Evolutionary conservation across 2,888 invertebrate species (phyloP).

Genomic region (Trisateles emortualis): DNA sequence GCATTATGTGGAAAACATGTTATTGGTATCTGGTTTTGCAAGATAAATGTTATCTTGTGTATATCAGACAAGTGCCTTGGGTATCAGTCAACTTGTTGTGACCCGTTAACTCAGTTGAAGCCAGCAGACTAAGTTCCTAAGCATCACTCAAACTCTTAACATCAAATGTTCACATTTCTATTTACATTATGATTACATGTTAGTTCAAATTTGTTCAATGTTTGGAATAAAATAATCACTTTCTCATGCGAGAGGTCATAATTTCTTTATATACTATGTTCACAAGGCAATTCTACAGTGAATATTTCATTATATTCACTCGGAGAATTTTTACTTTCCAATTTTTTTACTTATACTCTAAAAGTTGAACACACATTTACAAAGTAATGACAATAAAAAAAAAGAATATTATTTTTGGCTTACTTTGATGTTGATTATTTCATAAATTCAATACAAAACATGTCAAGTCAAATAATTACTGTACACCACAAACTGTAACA

Average conservation of each 20-base stretch:
- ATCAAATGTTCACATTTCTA: conserved; percentile 52
- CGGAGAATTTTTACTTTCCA: conserved; percentile 60
- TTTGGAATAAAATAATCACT: conserved; percentile 80
- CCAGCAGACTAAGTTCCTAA: conserved; percentile 51
- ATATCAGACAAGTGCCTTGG: conserved; percentile 24
- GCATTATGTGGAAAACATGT: conserved; percentile 19
- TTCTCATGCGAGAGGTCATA: conserved; percentile 65
- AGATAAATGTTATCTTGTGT: conserved; percentile 27
- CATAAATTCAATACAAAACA: conserved; percentile 53
- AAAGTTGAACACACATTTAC: conserved; percentile 82
- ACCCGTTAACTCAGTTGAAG: conserved; percentile 46
- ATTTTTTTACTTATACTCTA: conserved; percentile 81
- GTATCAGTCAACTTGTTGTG: conserved; percentile 38
- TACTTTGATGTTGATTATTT: conserved; percentile 69
- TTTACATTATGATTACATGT: conserved; percentile 56
- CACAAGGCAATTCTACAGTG: conserved; percentile 65
- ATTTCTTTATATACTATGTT: conserved; percentile 62
- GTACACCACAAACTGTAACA: conserved; percentile 57
- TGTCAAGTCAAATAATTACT: conserved; percentile 53
- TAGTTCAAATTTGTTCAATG: conserved; percentile 75
- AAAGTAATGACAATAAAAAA: conserved; percentile 63
- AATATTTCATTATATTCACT: conserved; percentile 57
- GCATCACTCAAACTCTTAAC: conserved; percentile 55
- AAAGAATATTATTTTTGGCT: conserved; percentile 78
- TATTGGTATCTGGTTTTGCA: conserved; percentile 25